Conservation (phyloP, 2,113 vertebrate genomes). For the Nymphicus hollandicus region DNA sequence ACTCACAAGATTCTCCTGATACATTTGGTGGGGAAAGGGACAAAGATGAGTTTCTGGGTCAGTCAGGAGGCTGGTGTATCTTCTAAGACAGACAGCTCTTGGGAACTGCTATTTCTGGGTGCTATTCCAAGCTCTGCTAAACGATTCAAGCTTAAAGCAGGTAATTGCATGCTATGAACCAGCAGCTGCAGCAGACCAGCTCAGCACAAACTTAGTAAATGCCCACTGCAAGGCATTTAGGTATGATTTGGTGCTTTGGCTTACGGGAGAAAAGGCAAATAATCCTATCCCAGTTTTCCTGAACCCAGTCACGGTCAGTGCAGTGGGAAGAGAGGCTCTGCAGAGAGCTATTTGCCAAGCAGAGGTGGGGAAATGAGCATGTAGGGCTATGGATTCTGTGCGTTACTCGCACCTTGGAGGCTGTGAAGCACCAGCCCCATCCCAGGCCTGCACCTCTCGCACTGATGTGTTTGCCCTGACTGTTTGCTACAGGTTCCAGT, state of each 20-base stretch:
- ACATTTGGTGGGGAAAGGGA: neutral
- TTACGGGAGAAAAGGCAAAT: neutral
- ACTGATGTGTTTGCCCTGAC: neutral
- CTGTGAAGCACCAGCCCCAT: neutral
- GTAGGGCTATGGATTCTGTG: neutral
- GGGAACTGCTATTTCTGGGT: neutral
- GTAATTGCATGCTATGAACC: neutral
- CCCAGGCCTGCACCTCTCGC: no score
- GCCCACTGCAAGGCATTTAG: neutral
- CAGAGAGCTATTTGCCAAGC: neutral
- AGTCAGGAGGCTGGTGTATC: neutral
- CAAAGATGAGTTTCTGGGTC: neutral
- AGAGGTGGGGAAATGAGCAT: neutral
- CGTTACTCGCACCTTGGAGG: neutral
- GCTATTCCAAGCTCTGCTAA: neutral
- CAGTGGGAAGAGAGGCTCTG: neutral
- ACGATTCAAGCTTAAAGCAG: neutral
- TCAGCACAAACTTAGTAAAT: neutral
- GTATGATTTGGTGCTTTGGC: neutral
- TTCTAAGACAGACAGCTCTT: neutral
- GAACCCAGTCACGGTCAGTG: neutral
- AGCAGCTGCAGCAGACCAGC: neutral
- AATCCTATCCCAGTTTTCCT: neutral
- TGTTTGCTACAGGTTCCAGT: neutral
- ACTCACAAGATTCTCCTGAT: accelerated